A percentile compares a stretch with the other conserved stretches of the same genome.
phyloP scores from a whole-genome alignment of 2,888 invertebrate genomes.

The Monopis laevigella region DNA sequence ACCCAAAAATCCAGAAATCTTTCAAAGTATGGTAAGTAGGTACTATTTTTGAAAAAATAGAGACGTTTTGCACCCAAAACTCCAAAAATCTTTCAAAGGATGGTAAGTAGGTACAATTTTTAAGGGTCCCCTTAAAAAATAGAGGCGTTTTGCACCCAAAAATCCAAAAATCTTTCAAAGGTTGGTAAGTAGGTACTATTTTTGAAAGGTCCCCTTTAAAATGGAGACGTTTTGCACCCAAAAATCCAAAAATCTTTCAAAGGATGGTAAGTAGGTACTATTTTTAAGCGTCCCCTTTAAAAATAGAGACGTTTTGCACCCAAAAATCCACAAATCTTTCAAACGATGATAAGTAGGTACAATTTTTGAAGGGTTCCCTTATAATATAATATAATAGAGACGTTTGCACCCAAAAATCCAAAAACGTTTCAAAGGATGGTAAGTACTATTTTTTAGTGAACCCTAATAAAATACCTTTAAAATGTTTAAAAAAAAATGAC shows the following conservation, averaged over 20 bases:
- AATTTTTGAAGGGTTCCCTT: too few relatives aligned
- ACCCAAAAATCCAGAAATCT: too few relatives aligned
- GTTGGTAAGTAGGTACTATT: slow-evolving; percentile 2
- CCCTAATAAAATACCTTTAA: too few relatives aligned
- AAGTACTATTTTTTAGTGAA: neutral
- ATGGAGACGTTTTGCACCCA: too few relatives aligned
- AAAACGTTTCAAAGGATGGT: slow-evolving; percentile 6
- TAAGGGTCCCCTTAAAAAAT: too few relatives aligned
- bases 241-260: neutral
- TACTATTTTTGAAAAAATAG: too few relatives aligned
- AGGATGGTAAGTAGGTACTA: slow-evolving; percentile 7
- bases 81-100: slow-evolving; percentile 6
- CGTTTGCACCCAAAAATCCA: too few relatives aligned
- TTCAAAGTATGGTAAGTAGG: slow-evolving; percentile 7
- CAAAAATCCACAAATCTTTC: neutral
- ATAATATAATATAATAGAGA: too few relatives aligned
- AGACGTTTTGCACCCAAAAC: slow-evolving; percentile 5
- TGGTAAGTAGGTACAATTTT: slow-evolving; percentile 2
- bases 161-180: slow-evolving; percentile 3
- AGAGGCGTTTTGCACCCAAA: slow-evolving; percentile 6
- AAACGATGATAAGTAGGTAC: slow-evolving; percentile 5
- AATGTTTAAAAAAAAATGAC: too few relatives aligned
- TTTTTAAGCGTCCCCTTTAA: too few relatives aligned
- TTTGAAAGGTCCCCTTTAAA: too few relatives aligned
- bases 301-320: slow-evolving; percentile 7